Base-by-base conservation (phyloP, 2,888 invertebrate genomes). In the Scaptomyza polygonia region DNA sequence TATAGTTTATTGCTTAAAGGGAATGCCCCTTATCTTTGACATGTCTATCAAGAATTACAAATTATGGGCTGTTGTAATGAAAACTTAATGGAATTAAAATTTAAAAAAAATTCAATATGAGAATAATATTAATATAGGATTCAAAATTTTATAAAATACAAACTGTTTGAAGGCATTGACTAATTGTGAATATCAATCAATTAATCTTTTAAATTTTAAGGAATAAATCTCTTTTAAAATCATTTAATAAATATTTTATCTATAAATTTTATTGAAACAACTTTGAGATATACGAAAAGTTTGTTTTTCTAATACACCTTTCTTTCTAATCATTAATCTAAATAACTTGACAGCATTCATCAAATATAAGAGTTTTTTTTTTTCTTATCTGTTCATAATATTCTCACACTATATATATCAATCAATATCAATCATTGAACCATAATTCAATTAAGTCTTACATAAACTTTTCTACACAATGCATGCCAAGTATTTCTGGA, bases 401-500 rank as follows among this genome's bases (percentile, higher is more conserved):
- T 36, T 14, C 14, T 14, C 16, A 9, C 16, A 39, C 9, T 16
- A 16, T 16, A 16, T 39, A 9, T 36, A 49, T 63, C 67, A 47
- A 52, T 52, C 43, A 42, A 47, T 43, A 72, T 66, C 58, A 44
- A 55, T 52, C 49, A 65, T 9, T 62, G 47, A 16, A 44, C 12
- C 30, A 11, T 40, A 21, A 51, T 65, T 21, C 27, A 30, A 27
- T 52, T 12, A 34, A 68, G 48, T 62, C 74, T 67, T 58, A 55
- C 58, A 45, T 34, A 40, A 3, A 25, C 42, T 39, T 36, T 51
- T 8, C 27, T 9, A 40, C 45, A 39, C 57, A 36, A n/a, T 43
- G 25, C 14, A 7, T 18, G 9, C 32, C 11, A 55, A 44, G 44
- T 54, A 47, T 55, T 70, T 71, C 14, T 54, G 72, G 71, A 64